Conservation (phyloP, 2,888 invertebrate genomes). For the Neoitamus cyanurus region DNA sequence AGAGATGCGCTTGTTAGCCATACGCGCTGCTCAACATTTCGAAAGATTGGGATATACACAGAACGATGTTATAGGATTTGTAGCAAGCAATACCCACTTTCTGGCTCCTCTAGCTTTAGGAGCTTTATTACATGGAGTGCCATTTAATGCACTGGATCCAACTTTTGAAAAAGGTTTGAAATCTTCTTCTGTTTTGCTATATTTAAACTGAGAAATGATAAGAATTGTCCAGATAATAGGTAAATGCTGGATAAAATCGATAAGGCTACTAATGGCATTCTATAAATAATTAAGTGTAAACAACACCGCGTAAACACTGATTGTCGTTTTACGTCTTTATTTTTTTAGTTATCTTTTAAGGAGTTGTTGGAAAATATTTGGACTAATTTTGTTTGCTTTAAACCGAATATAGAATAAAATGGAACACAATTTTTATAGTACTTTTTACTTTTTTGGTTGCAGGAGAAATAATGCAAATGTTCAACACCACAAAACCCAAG, state of each 20-base stretch:
- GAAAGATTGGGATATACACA: conserved; percentile 56
- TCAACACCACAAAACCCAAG: conserved; percentile 60
- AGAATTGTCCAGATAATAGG: background rate
- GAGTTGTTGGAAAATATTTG: too few relatives aligned
- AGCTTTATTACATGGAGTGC: conserved; percentile 61
- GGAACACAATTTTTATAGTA: too few relatives aligned
- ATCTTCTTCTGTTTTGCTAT: background rate
- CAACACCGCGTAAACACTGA: background rate
- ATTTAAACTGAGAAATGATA: too few relatives aligned
- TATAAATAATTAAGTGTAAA: background rate
- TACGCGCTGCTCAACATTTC: conserved; percentile 48
- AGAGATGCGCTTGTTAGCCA: conserved; percentile 59
- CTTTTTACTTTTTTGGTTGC: background rate
- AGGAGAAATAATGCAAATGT: conserved; percentile 61
- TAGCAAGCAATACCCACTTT: conserved; percentile 60
- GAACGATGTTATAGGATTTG: conserved; percentile 62
- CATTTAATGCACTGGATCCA: conserved; percentile 62
- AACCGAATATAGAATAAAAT: too few relatives aligned
- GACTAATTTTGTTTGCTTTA: too few relatives aligned
- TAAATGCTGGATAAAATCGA: background rate
- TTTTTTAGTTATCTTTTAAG: too few relatives aligned
- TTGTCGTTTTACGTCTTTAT: too few relatives aligned
- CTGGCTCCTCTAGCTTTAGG: conserved; percentile 61
- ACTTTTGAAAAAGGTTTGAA: conserved; percentile 58
- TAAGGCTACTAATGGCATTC: background rate